Evolutionary conservation across 2,888 invertebrate species (phyloP), one percentile per base, ranked within the genome.

Genomic region (Chloroclystis v-ata): DNA sequence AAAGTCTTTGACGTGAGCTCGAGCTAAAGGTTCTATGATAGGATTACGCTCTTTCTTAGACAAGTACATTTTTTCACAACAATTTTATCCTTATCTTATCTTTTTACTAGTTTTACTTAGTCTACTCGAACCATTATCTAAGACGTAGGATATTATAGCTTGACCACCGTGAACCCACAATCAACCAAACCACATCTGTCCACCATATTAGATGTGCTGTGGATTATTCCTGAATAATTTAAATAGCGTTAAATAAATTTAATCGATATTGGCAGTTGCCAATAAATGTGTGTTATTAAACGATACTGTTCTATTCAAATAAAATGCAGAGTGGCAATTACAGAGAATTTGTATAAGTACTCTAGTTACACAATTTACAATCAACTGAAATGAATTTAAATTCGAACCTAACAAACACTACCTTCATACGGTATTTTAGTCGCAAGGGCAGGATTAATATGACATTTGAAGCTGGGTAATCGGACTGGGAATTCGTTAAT

Each of bases 391-490:
- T 30, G 25, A 37, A 43, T 41, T 37, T 10, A 24, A 32, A 32
- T 28, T 26, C 39, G 20, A 20, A 5, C 26, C 37, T 38, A 39
- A 35, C 40, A 42, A 26, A 44, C 45, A 49, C 32, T 33, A 28
- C 41, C 20, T 12, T 13, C 28, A 13, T 20, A 13, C 20, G 32
- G 37, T 49, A 43, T 38, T 43, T 29, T 35, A 39, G 28, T 37
- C 32, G 28, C 32, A 24, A 24, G 26, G 46, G 28, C 35, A 42
- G 33, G 11, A 50, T 16, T 46, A 46, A 43, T 43, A 40, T 37
- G 39, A 46, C 39, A 39, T 49, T 49, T 42, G 45, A 41, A 38
- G 42, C 28, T 46, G 38, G 10, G 32, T 16, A 35, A 49, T 45
- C 20, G 45, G 37, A 28, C 26, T 38, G 49, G 45, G 45, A 42